phyloP scores from a whole-genome alignment of 2,888 invertebrate species.

The Papilio elwesi region DNA sequence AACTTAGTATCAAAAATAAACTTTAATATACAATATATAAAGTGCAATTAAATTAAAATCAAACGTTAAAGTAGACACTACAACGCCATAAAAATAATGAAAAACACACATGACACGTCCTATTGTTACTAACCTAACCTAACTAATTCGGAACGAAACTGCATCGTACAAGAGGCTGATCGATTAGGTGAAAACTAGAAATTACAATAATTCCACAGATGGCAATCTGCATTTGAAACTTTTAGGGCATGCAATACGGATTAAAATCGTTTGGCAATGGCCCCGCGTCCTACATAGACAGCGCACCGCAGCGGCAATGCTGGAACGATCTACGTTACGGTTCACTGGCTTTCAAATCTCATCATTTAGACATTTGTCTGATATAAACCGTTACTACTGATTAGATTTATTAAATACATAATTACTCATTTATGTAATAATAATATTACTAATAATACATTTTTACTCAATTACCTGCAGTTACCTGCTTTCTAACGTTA shows the following conservation, averaged over 20 bases:
- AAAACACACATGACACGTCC: conserved; percentile 2
- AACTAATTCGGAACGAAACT: conserved; percentile 34
- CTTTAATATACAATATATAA: background rate
- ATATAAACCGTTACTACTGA: background rate
- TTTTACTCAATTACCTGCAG: too few species aligned
- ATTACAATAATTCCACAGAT: conserved; percentile 45
- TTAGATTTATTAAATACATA: background rate
- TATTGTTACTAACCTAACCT: conserved; percentile 41
- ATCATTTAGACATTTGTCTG: conserved; percentile 9
- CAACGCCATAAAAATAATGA: background rate
- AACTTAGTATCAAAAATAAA: background rate
- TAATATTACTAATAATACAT: too few species aligned
- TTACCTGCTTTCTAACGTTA: too few species aligned
- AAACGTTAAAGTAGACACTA: background rate
- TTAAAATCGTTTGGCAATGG: conserved; percentile 51
- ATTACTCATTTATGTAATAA: too few species aligned
- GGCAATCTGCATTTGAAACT: background rate
- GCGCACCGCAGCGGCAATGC: conserved; percentile 22
- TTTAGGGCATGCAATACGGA: conserved; percentile 39
- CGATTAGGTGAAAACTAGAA: conserved; percentile 53
- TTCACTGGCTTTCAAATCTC: conserved; percentile 25
- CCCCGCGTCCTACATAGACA: conserved; percentile 40
- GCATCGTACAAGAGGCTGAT: conserved; percentile 40
- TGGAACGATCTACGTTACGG: conserved; percentile 20
- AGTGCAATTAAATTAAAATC: background rate